Conservation (phyloP, 2,888 invertebrate genomes). For the Caenorhabditis angaria region DNA sequence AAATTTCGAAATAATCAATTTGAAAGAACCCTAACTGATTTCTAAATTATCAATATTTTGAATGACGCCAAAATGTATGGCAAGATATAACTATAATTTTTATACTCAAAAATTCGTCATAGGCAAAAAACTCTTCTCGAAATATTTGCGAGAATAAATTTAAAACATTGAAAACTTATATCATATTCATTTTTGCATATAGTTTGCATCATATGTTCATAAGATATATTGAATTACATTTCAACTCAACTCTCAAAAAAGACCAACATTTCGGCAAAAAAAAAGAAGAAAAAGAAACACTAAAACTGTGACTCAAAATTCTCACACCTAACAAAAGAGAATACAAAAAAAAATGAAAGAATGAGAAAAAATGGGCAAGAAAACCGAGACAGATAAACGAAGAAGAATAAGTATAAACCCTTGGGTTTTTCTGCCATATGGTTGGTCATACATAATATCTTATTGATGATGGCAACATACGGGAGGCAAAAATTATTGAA, state of each 20-base stretch:
- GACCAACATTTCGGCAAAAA: neutral
- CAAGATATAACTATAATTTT: too few species aligned
- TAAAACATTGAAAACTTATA: too few species aligned
- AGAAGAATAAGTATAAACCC: constrained; percentile 22
- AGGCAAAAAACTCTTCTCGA: too few species aligned
- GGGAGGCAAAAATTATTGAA: constrained; percentile 10
- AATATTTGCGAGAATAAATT: too few species aligned
- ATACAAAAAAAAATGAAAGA: constrained; percentile 17
- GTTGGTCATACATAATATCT: constrained; percentile 17
- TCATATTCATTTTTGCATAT: neutral
- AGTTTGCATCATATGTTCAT: constrained; percentile 13
- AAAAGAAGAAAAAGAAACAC: neutral
- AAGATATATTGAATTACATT: neutral
- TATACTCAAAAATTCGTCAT: too few species aligned
- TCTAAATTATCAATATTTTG: too few species aligned
- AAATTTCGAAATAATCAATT: too few species aligned
- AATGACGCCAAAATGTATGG: too few species aligned
- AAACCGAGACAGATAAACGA: constrained; percentile 16
- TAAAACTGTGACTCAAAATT: neutral
- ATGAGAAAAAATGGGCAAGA: constrained; percentile 9
- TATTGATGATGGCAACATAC: constrained; percentile 23
- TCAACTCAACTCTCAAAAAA: neutral
- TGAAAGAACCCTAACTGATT: too few species aligned
- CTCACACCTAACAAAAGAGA: constrained; percentile 13
- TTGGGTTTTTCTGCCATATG: constrained; percentile 18